phyloP scores from a whole-genome alignment of 2,113 vertebrate genomes.

The Chunga burmeisteri region DNA sequence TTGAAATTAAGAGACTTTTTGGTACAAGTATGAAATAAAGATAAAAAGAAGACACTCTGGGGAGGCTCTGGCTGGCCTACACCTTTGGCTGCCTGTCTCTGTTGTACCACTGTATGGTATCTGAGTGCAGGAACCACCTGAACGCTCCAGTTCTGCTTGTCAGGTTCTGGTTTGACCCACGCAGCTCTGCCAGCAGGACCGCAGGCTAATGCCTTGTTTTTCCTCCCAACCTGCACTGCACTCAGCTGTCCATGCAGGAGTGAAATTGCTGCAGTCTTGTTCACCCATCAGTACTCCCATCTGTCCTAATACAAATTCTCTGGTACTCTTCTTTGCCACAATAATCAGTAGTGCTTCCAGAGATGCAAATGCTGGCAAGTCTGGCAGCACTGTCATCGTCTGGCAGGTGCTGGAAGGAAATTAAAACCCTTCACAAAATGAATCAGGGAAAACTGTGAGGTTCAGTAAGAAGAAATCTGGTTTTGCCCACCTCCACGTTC shows the following conservation, averaged over 20 bases:
- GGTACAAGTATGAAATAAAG: background rate
- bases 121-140: background rate
- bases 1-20: background rate
- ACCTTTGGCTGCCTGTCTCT: background rate
- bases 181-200: background rate
- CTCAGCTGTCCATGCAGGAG: background rate
- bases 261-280: background rate
- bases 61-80: background rate
- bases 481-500: background rate
- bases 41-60: no score
- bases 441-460: background rate
- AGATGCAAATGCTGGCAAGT: background rate
- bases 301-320: background rate
- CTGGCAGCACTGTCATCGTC: background rate
- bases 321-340: background rate
- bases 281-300: background rate
- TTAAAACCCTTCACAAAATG: background rate
- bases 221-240: accelerated
- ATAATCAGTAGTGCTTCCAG: background rate
- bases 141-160: background rate
- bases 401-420: background rate
- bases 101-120: accelerated
- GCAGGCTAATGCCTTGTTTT: background rate
- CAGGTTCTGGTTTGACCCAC: background rate
- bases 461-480: background rate